Conservation (phyloP, 2,797 vertebrate species). For the Sarcoramphus papa region DNA sequence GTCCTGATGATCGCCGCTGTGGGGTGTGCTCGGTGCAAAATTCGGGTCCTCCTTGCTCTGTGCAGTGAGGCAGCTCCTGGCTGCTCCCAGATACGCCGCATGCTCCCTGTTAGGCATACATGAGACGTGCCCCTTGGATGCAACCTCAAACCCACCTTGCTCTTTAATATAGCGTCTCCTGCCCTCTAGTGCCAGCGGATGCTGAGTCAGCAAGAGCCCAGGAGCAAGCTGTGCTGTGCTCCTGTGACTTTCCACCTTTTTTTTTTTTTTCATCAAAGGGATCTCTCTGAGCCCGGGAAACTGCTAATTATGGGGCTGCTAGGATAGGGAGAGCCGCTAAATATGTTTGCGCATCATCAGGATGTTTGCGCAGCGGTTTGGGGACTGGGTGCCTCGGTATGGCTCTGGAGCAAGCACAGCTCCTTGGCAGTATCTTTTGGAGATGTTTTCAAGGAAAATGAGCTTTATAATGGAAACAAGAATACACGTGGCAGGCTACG, state of each 20-base stretch:
- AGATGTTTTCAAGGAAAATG: neutral
- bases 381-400: fast-evolving
- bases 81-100: neutral
- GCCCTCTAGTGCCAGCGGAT: slow-evolving; percentile 45
- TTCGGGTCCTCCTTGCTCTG: neutral
- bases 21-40: neutral
- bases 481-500: neutral
- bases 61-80: neutral
- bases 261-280: neutral
- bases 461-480: neutral
- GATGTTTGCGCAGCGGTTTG: too few species aligned
- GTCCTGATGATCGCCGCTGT: neutral
- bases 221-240: neutral
- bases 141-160: neutral
- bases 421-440: neutral
- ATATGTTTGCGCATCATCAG: fast-evolving
- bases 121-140: neutral
- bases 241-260: neutral
- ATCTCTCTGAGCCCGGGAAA: neutral
- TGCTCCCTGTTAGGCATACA: fast-evolving
- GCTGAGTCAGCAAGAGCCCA: slow-evolving; percentile 7
- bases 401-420: neutral
- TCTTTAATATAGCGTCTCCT: neutral
- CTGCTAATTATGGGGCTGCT: neutral
- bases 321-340: neutral